A percentile compares a stretch with the other conserved stretches of the same genome.
phyloP scores from a whole-genome alignment of 2,888 invertebrate species.

The Pyrrhosoma nymphula region DNA sequence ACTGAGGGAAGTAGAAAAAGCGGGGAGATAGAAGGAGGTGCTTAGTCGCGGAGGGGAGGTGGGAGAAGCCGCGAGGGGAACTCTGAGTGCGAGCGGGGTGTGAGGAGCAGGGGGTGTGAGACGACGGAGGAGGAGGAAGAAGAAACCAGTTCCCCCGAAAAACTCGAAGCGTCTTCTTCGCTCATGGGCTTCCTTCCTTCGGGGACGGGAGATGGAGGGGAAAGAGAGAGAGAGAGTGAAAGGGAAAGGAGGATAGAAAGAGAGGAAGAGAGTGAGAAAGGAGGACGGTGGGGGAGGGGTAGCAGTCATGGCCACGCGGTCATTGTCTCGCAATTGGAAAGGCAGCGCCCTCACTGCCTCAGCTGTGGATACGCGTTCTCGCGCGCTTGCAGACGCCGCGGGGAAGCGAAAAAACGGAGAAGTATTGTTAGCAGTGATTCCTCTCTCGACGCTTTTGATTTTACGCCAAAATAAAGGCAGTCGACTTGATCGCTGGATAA shows the following conservation, averaged over 20 bases:
- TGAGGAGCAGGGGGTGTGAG: neutral
- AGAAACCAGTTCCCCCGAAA: neutral
- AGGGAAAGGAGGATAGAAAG: no score
- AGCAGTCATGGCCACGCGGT: constrained; percentile 54
- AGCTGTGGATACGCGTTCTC: neutral
- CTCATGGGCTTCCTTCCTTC: no score
- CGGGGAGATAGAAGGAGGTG: neutral
- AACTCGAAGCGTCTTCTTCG: neutral
- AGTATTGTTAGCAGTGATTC: neutral
- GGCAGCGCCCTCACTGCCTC: constrained; percentile 6
- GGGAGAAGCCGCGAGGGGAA: neutral
- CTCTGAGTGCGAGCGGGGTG: neutral
- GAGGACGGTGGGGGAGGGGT: neutral
- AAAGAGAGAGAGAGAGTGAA: neutral
- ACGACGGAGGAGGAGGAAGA: neutral
- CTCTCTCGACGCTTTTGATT: no score
- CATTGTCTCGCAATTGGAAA: constrained; percentile 37
- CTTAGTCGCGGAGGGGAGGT: neutral
- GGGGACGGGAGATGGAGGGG: neutral
- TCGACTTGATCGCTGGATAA: no score
- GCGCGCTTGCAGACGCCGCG: neutral
- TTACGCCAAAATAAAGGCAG: no score
- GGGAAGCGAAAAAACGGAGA: neutral
- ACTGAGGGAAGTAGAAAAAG: no score
- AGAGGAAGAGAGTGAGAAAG: neutral